A percentile compares a stretch with the other conserved stretches of the same genome.
These are phyloP conservation scores for Cryptus viduatorius DNA, from an alignment of 2,888 invertebrate species.

Conservation along the genomic window DNA sequence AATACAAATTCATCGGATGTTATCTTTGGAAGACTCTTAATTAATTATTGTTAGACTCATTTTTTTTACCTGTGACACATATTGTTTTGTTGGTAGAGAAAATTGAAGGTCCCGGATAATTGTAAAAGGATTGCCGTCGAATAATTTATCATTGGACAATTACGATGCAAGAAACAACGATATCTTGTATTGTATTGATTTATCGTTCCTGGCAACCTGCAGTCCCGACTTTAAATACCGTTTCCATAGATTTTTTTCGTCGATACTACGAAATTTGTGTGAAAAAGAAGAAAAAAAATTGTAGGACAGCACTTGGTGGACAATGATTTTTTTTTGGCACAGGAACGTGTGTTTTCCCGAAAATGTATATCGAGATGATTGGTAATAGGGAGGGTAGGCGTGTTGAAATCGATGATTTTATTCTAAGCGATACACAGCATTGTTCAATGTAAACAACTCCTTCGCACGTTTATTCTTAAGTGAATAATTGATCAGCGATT, in stretches of 20 bases:
- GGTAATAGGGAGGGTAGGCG: conserved; percentile 21
- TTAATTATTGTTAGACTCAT: conserved; percentile 21
- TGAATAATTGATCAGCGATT: conserved; percentile 25
- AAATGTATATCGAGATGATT: conserved; percentile 3
- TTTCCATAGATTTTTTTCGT: neutral
- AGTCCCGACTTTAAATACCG: neutral
- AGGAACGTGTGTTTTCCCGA: neutral
- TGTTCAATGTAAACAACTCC: conserved; percentile 71
- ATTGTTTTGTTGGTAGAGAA: conserved; percentile 70
- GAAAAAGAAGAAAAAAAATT: neutral
- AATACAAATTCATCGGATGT: conserved; percentile 1
- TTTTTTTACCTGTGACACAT: conserved; percentile 68
- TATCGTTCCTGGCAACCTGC: neutral
- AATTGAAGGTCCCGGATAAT: conserved; percentile 8
- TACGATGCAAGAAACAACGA: neutral
- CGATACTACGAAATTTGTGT: neutral
- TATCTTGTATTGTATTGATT: neutral
- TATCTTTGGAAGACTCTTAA: conserved; percentile 73
- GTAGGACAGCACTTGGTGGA: neutral
- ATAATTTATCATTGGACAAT: neutral
- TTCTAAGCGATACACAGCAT: conserved; percentile 48
- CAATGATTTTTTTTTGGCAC: neutral
- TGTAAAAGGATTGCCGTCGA: conserved; percentile 4
- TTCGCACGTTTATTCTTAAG: conserved; percentile 60
- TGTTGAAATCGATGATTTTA: conserved; percentile 71